Base-by-base conservation (phyloP, 2,797 vertebrate genomes). In the Myotis planiceps region DNA sequence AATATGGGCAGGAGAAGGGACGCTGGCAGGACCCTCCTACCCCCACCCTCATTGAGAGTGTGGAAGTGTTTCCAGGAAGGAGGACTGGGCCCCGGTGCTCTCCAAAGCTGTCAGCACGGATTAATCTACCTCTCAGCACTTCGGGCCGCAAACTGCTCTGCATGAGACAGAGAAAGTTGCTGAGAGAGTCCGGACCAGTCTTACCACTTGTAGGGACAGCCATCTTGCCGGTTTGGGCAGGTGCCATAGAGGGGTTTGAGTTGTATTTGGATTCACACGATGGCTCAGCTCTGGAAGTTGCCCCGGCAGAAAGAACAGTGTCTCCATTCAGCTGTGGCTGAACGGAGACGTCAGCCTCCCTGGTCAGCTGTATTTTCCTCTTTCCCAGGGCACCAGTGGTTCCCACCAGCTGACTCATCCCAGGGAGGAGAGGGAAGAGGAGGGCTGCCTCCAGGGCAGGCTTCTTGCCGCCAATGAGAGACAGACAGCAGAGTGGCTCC, bases 371-470 rank as follows among this genome's bases (percentile, higher is more conserved):
- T 9, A 0, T 34, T 29, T 29, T 23, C 80, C 90, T 53, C 69
- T 90, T 94, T 96, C 89, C 94, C 91, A 90, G 74, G 91, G 60
- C 68, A 37, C 42, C 34, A n/a, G 88, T 5, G 23, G 60, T 88
- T 92, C 90, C 84, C 83, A 96, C 82, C 72, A 19, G 89, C 93
- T 97, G 97, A 96, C 74, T 97, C 96, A 95, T 88, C 76, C 85
- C 27, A 9, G 81, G 76, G 84, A 92, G 65, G 79, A 84, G 53
- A 85, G 34, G 49, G 71, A 60, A 88, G 89, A 65, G 66, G 89
- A 82, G 94, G 80, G 74, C 89, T 82, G 89, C 80, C 86, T 55
- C 21, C 69, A 34, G 68, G 91, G 83, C 68, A 76, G 53, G 71
- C 72, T 92, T 90, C 72, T n/a, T 8, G 69, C 51, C 29, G 1